Base-by-base conservation (phyloP, 2,888 invertebrate species). In the Pandemis heparana region DNA sequence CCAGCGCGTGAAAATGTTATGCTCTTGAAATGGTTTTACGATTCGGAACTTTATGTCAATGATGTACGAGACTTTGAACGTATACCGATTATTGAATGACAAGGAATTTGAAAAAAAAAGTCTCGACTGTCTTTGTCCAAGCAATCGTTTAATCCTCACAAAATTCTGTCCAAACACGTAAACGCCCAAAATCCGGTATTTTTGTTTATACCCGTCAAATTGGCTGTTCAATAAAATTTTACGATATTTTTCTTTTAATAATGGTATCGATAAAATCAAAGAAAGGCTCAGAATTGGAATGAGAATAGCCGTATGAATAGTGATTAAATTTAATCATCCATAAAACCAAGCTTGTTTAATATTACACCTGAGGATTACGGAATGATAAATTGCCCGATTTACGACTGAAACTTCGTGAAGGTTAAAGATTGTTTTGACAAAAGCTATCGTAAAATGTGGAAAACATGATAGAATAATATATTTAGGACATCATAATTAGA, bases 201-300 rank as follows among this genome's bases (percentile, higher is more conserved):
- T 60, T 75, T 74, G 77, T 77, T 71, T 76, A 80, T 75, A 76
- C 81, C 79, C 80, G 80, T 84, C 79, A 82, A 81, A 82, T 81
- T 79, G 78, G 76, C 77, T 67, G 76, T 59, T 76, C 81, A 85
- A 84, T 91, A 89, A 91, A 90, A 83, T 78, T 91, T 90, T 84
- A 91, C 82, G 86, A 85, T 85, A 82, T 78, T 83, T 85, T 87
- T 82, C 83, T 86, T 88, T 86, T 85, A 85, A 89, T 86, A 87
- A 83, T 76, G 77, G 75, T 77, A 76, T 75, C 82, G 80, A 87
- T 86, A 85, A 86, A 87, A 87, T 88, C 81, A 82, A 83, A 86
- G 82, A 84, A 83, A 82, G 75, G 80, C 75, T 75, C 23, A 66
- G 10, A 38, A 64, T 51, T 48, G 12, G 53, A 60, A 70, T 70